Base-by-base conservation (phyloP, 1,140 invertebrate genomes). In the Drosophila trapezifrons region DNA sequence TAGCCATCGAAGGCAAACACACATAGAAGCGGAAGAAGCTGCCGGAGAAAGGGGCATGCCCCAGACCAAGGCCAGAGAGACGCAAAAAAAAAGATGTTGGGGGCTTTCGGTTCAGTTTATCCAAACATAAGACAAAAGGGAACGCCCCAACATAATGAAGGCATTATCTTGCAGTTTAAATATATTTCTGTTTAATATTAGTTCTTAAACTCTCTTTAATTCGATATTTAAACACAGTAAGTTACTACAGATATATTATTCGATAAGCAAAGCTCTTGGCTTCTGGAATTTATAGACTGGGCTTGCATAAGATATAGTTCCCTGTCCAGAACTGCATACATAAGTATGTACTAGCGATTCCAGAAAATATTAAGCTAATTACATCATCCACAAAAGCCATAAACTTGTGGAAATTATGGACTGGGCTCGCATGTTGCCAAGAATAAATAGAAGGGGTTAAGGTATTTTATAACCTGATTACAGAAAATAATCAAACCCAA, bases 1-100 rank as follows among this genome's bases (percentile, higher is more conserved):
- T 72, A 71, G 69, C 69, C 66, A 72, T 72, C 69, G 52, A 35
- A 42, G 66, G 66, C 54, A 72, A 72, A 60, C 42, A 60, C 12
- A 20, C 62, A n/a, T n/a, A n/a, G n/a, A n/a, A 51, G 27, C 27
- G 4, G 15, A 32, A 25, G 27, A 20, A 29, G 22, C 9, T 10
- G 51, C n/a, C 18, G 2, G 8, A 25, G 51, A 29, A 40, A 9
- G 38, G 6, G 15, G 27, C 27, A 27, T 8, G 27, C 27, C 27
- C 27, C 27, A 6, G 6, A n/a, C n/a, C n/a, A n/a, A n/a, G n/a
- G n/a, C n/a, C n/a, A n/a, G n/a, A n/a, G n/a, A n/a, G 27, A 27
- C 27, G 8, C 8, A 7, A 29, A 8, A 29, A 29, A 29, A 29
- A 29, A 32, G 9, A 32, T 32, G 3, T 32, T 32, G 38, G 8